Evolutionary conservation across 2,797 vertebrate species (phyloP).

Genomic region (Sciurus vulgaris): DNA sequence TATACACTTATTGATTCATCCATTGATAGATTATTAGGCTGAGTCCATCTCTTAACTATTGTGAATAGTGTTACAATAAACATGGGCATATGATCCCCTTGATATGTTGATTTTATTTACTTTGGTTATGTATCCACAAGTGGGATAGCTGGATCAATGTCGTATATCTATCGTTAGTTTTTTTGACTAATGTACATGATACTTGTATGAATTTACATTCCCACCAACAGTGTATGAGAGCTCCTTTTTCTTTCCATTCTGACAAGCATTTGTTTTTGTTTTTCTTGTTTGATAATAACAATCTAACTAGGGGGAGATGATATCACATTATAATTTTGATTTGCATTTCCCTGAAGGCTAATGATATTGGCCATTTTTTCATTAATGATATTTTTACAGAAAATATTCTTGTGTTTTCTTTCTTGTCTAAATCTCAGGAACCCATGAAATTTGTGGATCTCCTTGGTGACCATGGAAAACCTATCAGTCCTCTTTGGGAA

Average conservation of each 20-base stretch:
- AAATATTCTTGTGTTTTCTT: not conserved
- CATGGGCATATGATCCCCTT: not conserved
- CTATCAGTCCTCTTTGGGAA: slow-evolving; percentile 92
- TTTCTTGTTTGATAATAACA: no score
- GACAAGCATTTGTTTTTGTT: no score
- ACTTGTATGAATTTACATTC: not conserved
- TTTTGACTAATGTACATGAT: not conserved
- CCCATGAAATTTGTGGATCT: slow-evolving; percentile 86
- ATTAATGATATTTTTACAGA: not conserved
- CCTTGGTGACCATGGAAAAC: slow-evolving; percentile 90
- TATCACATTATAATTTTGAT: no score
- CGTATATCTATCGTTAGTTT: not conserved
- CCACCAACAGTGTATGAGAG: not conserved
- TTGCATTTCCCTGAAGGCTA: not conserved
- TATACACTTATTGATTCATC: not conserved
- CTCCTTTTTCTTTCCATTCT: not conserved
- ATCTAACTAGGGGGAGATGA: no score
- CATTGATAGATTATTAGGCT: not conserved
- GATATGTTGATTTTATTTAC: not conserved
- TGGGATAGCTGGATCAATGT: not conserved
- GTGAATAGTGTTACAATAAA: not conserved
- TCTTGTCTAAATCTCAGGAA: slow-evolving; percentile 85
- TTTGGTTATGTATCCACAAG: no score
- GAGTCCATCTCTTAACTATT: not conserved
- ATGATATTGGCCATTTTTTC: not conserved